These are phyloP conservation scores for Tapirus indicus DNA, from an alignment of 2,797 vertebrate species.

Conservation along the genomic window DNA sequence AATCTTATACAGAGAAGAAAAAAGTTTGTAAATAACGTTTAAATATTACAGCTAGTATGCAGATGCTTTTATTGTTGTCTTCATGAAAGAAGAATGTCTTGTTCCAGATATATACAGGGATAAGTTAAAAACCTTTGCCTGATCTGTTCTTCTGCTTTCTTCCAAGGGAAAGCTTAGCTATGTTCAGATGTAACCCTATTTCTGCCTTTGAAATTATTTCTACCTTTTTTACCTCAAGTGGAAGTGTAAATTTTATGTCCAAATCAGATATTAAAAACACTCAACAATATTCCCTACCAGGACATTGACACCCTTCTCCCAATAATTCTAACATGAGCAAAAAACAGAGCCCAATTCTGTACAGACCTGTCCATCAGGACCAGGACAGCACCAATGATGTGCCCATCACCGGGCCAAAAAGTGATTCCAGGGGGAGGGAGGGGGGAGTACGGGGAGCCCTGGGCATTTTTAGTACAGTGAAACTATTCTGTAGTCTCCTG, in stretches of 20 bases:
- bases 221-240: neutral
- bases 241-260: conserved; percentile 21
- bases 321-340: neutral
- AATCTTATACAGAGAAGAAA: neutral
- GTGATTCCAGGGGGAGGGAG: neutral
- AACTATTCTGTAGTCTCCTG: neutral
- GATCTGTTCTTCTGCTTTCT: neutral
- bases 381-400: neutral
- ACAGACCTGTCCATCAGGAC: neutral
- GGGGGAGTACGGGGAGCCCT: neutral
- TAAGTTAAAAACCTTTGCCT: conserved; percentile 56
- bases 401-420: neutral
- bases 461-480: neutral
- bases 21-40: conserved; percentile 31
- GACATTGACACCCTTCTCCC: neutral
- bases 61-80: conserved; percentile 54
- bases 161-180: neutral
- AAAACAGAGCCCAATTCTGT: neutral
- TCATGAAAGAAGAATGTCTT: conserved; percentile 8
- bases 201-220: conserved; percentile 16
- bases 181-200: conserved; percentile 11
- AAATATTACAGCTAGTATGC: neutral
- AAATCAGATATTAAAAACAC: conserved; percentile 18
- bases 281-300: neutral
- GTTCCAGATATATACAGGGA: neutral